Evolutionary conservation across 2,888 invertebrate species (phyloP), one percentile per base, ranked within the genome.

Genomic region (Acleris literana): DNA sequence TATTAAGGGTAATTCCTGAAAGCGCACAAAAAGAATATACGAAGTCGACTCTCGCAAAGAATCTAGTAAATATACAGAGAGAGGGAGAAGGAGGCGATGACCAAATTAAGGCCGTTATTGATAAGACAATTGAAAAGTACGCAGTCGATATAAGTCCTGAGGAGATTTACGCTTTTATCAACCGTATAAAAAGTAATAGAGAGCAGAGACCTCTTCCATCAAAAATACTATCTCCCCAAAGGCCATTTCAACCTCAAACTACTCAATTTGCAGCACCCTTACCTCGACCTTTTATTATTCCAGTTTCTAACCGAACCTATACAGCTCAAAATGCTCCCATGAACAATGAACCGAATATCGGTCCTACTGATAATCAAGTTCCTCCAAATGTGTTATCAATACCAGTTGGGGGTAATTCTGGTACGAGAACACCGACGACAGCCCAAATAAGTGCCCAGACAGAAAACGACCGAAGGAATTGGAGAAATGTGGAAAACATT

Each of bases 71-170:
- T 20, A 69, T 86, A 9, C 82, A 85, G 73, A 78, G 78, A 53
- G 68, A 68, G 5, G 83, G 85, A 64, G 18, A 43, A 61, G 16
- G 51, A 69, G 17, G 4, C 5, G 78, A 80, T 63, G 61, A 68
- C 2, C 83, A 78, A 74, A 87, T 87, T 76, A 83, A 75, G 49
- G 63, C 73, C 22, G 82, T 81, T 69, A 76, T 88, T 43, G 39
- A 52, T 0, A 84, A 74, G 57, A 73, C 72, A 58, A n/a, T 86
- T 1, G 76, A 71, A 20, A 86, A 83, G 70, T 44, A 84, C 25
- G 70, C 74, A 13, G 72, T 68, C 55, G 72, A 78, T 22, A 69
- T 79, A 7, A 72, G 61, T 29, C 63, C 71, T 1, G 43, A 77
- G 25, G 68, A 69, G 43, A 74, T 85, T 18, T 69, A 80, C n/a